Base-by-base conservation (phyloP, 30 jellyfish, hydroid and myxozoan genomes). In the Morbakka virulenta region DNA sequence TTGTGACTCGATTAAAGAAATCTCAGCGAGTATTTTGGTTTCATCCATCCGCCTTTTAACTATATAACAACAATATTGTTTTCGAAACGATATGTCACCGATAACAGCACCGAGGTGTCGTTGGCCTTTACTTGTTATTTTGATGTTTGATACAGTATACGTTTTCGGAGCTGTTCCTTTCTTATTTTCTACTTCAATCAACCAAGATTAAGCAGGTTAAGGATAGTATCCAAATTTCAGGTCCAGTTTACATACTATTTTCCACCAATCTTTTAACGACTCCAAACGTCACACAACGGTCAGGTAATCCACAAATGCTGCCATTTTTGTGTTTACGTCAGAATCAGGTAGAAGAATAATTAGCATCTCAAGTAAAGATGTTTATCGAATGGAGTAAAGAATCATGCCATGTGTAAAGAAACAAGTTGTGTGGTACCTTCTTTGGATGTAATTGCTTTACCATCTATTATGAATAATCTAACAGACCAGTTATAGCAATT, bases 371-470 rank as follows among this genome's bases (percentile, higher is more conserved):
- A 69, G 75, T 3, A 69, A 4, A 12, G 81, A 74, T 13, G 17
- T 35, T 6, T 12, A 21, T 6, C 76, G 76, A 20, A 69, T 69
- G 3, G 81, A 74, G 4, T 69, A 69, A 12, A 64, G 14, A n/a
- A n/a, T n/a, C n/a, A n/a, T 3, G 81, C 76, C 81, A 69, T 69
- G 6, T 27, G 76, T 12, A 69, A 3, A 3, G 81, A 74, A 74
- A 31, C 11, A 13, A 24, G 30, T 69, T 69, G 81, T 17, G 81
- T 69, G 3, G 20, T n/a, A 22, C 81, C 63, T 69, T 35, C 28
- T 2, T 6, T 4, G 17, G 65, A n/a, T n/a, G n/a, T n/a, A 11
- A 12, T n/a, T 47, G 61, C 14, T n/a, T 11, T 12, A 12, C 28
- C 23, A 32, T 12, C 71, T 13, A 6, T 47, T 12, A 47, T 47